These are phyloP conservation scores for Drosophila trapezifrons DNA, from an alignment of 1,140 invertebrate genomes.

Conservation along the genomic window DNA sequence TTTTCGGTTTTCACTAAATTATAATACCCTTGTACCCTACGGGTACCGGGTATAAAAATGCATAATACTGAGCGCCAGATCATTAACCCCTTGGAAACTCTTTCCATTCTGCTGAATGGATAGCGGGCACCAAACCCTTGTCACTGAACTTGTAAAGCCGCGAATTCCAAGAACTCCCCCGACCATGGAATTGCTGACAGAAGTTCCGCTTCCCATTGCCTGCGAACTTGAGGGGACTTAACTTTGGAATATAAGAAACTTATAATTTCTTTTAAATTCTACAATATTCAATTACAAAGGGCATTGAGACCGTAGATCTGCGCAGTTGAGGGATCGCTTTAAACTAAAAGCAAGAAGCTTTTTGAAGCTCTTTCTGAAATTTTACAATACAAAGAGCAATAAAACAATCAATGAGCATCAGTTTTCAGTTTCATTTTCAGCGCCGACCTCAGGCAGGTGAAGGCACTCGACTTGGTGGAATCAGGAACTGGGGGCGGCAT, in stretches of 20 bases:
- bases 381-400: neutral
- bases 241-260: neutral
- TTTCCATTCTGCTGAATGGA: conserved; percentile 35
- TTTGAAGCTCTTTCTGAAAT: too few species aligned
- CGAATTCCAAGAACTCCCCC: conserved; percentile 41
- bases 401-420: neutral
- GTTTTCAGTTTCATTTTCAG: conserved; percentile 23
- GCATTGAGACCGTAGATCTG: neutral
- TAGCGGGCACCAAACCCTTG: conserved; percentile 25
- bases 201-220: conserved; percentile 49
- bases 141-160: conserved; percentile 57
- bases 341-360: too few species aligned
- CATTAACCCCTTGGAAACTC: conserved; percentile 37
- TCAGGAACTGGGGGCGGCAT: neutral
- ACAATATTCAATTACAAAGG: neutral
- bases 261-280: neutral
- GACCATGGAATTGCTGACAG: conserved; percentile 48
- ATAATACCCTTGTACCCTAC: too few species aligned
- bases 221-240: neutral
- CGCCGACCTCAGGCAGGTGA: conserved; percentile 25
- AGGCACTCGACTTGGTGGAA: neutral
- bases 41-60: too few species aligned
- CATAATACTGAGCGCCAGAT: conserved; percentile 21
- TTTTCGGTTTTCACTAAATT: too few species aligned
- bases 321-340: too few species aligned